Percentiles rank a stretch among this genome's conserved stretches.
phyloP scores from a whole-genome alignment of 1,140 invertebrate genomes.

The Brachionus angularis region DNA sequence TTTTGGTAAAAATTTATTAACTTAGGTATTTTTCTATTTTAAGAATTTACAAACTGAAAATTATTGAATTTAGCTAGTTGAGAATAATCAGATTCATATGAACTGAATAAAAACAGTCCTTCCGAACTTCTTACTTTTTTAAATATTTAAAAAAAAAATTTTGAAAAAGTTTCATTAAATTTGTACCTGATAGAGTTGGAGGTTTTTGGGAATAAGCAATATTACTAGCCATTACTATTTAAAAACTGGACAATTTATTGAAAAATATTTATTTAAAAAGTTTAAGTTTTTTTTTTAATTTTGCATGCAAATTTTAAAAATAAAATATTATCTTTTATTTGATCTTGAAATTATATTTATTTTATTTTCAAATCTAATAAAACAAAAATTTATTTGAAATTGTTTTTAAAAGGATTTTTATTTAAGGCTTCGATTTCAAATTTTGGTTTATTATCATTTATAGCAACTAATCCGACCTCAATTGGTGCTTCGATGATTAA shows the following conservation, averaged over 20 bases:
- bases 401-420: neutral
- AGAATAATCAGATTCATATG: neutral
- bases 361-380: neutral
- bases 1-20: neutral
- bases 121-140: slow-evolving; percentile 19
- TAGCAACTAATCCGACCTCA: too few relatives aligned
- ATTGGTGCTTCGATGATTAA: too few relatives aligned
- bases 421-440: neutral
- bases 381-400: neutral
- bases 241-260: too few relatives aligned
- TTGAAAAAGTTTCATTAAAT: too few relatives aligned
- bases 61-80: slow-evolving; percentile 16
- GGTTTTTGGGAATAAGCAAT: neutral
- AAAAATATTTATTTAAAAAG: too few relatives aligned
- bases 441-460: too few relatives aligned
- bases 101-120: neutral
- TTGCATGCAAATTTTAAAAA: neutral
- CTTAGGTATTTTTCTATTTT: too few relatives aligned
- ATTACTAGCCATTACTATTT: slow-evolving; percentile 1
- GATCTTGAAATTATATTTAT: neutral
- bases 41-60: neutral
- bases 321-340: neutral
- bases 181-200: slow-evolving; percentile 3
- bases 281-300: too few relatives aligned
- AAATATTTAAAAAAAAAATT: neutral